phyloP scores from a whole-genome alignment of 2,113 vertebrate species.

The Megaceryle torquata region DNA sequence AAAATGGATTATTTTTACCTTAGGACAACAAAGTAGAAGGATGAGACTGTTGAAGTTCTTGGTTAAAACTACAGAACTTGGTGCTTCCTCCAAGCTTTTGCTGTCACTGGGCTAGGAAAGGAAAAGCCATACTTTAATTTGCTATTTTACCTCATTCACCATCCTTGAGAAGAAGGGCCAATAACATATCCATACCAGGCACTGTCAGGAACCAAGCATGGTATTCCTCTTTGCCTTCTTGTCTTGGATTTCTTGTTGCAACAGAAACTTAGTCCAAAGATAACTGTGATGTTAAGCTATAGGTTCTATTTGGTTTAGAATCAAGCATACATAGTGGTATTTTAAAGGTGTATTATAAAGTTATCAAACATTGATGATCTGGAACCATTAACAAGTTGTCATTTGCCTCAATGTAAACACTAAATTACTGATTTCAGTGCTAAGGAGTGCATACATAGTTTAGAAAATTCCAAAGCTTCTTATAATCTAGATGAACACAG shows the following conservation, averaged over 20 bases:
- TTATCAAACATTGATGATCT: neutral
- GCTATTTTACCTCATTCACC: neutral
- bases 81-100: neutral
- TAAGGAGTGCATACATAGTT: neutral
- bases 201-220: neutral
- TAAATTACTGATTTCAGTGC: neutral
- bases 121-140: neutral
- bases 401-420: constrained; percentile 17
- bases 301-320: neutral
- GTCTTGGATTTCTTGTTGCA: neutral
- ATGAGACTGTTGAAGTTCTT: neutral
- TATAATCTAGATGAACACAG: neutral
- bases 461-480: neutral
- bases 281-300: neutral
- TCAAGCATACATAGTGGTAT: neutral
- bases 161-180: neutral
- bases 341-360: neutral
- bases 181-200: neutral
- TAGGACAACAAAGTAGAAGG: neutral
- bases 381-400: constrained; percentile 17
- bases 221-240: neutral
- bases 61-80: neutral
- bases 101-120: neutral
- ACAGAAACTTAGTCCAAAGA: neutral
- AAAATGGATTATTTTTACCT: neutral